These are phyloP conservation scores for Chlorodrepanis virens DNA, from an alignment of 2,113 vertebrate species.

Conservation along the genomic window DNA sequence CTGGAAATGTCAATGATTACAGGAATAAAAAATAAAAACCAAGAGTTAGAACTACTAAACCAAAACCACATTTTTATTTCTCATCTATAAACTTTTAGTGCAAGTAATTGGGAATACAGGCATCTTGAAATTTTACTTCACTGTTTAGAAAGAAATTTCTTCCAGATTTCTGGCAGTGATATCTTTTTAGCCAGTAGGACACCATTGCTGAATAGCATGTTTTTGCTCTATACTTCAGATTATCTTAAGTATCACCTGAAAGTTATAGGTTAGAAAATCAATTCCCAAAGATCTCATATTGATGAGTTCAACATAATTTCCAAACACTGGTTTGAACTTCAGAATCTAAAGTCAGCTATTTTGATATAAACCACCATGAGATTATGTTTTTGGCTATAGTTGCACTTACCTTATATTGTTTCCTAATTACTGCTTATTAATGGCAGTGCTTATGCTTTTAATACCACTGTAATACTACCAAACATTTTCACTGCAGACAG, in stretches of 20 bases:
- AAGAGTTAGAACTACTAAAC: conserved; percentile 2
- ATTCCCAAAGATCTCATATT: not conserved
- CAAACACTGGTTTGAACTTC: not conserved
- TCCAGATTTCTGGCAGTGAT: not conserved
- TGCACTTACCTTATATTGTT: not conserved
- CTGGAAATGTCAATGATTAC: conserved; percentile 6
- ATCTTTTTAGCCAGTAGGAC: not conserved
- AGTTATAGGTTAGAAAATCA: not conserved
- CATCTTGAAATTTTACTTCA: conserved; percentile 38
- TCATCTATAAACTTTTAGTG: conserved; percentile 27
- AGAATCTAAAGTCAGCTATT: not conserved
- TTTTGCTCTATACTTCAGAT: not conserved
- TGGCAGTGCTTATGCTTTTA: not conserved
- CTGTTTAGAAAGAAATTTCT: not conserved
- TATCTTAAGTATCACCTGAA: not conserved
- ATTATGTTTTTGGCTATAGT: not conserved
- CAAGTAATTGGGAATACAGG: conserved; percentile 15
- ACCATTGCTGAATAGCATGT: not conserved
- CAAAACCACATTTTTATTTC: conserved; percentile 25
- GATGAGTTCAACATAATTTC: not conserved
- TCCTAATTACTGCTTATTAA: not conserved
- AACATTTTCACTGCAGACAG: not conserved
- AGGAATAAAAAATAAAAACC: not conserved
- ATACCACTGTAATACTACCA: not conserved
- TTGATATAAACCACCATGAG: not conserved